Base-by-base conservation (phyloP, 2,888 invertebrate genomes). In the Mechanitis mazaeus region DNA sequence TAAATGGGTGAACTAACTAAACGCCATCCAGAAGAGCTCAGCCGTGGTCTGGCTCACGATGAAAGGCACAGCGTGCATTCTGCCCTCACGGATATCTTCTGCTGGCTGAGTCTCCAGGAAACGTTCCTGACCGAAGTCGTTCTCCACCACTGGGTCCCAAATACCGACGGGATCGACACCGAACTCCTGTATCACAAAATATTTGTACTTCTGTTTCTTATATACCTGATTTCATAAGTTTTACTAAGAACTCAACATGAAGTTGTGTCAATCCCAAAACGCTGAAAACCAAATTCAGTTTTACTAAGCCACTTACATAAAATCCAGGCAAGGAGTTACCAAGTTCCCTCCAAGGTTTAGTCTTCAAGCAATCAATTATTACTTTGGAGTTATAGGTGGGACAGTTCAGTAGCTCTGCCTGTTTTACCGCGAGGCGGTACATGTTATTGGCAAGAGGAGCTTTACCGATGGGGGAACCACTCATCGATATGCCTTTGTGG, bases 401-500 rank as follows among this genome's bases (percentile, higher is more conserved):
- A 73, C 94, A 95, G 55, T 85, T 83, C 0, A 94, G 74, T 1
- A 93, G 65, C 3, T 84, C 77, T 0, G 94, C 94, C 72, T 94
- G 94, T 66, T 91, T 92, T 63, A 89, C 84, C 0, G 94, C 94
- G 60, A 94, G 74, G 35, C 91, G 75, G 33, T 91, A 73, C 73
- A 93, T 93, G 65, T 93, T 78, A 0, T 76, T 67, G 0, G 92
- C 91, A 11, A 92, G 77, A 0, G 91, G 84, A 76, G 87, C 89
- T 55, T 92, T 91, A 1, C 88, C 87, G 0, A 91, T 85, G 0
- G 91, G 87, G 0, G 94, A 91, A 0, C 92, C 94, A 71, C 94
- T 94, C 92, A 94, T 93, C 0, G 93, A 91, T 28, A 95, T 93
- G 0, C 91, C 94, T 59, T 92, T 91, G 74, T 95, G 94, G 78